Conservation (phyloP, 2,797 vertebrate genomes). For the Hydrocynus forskahlii region DNA sequence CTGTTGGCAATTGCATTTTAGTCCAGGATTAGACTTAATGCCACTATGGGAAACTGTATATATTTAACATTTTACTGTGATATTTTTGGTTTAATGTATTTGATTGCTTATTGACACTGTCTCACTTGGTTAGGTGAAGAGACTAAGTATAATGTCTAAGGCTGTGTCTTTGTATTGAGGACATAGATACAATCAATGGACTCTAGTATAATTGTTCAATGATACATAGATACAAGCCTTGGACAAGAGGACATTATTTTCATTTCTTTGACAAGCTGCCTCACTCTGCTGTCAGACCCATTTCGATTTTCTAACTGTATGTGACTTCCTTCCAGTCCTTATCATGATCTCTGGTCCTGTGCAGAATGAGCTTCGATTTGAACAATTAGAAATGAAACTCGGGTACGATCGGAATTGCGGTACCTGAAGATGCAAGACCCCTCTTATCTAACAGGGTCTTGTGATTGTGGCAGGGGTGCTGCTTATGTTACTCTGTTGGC, state of each 20-base stretch:
- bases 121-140: not conserved
- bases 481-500: not conserved
- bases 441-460: conserved; percentile 11
- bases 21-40: too few relatives aligned
- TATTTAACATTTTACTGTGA: not conserved
- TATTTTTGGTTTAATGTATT: not conserved
- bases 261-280: conserved; percentile 45
- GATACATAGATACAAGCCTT: too few relatives aligned
- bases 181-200: not conserved
- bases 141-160: not conserved
- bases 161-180: not conserved
- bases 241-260: not conserved
- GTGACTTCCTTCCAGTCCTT: conserved; percentile 5
- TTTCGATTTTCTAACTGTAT: conserved; percentile 27
- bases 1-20: too few relatives aligned
- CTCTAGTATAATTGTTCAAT: not conserved
- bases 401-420: not conserved
- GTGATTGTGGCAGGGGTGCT: not conserved
- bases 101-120: not conserved
- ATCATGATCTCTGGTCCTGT: conserved; percentile 10
- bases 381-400: conserved; percentile 14
- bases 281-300: conserved; percentile 32
- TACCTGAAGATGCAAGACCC: not conserved
- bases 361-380: conserved; percentile 13
- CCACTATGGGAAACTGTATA: too few relatives aligned